Conservation (phyloP, 2,888 invertebrate genomes). For the Watsonalla cultraria region DNA sequence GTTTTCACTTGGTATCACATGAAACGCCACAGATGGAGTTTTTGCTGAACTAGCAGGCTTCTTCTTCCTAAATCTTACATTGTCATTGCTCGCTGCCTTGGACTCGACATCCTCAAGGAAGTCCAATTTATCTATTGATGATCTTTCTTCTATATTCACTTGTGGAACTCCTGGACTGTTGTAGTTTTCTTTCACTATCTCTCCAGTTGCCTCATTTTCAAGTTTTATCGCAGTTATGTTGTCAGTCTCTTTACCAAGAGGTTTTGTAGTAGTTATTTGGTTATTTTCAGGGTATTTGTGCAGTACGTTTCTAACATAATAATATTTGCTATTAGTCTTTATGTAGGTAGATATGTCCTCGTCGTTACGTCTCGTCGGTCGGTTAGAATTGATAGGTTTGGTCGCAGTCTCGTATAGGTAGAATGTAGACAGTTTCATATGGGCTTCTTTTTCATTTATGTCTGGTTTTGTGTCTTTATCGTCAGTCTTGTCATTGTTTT, state of each 20-base stretch:
- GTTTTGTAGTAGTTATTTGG: slow-evolving; percentile 13
- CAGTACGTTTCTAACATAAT: slow-evolving; percentile 63
- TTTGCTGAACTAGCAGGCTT: slow-evolving; percentile 49
- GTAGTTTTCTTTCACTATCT: slow-evolving; percentile 33
- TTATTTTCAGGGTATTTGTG: slow-evolving; percentile 53
- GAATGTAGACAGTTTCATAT: slow-evolving; percentile 62
- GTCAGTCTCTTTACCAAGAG: slow-evolving; percentile 20
- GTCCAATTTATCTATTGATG: slow-evolving; percentile 46
- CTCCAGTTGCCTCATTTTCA: slow-evolving; percentile 10
- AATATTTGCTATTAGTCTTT: slow-evolving; percentile 54
- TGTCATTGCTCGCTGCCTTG: slow-evolving; percentile 28
- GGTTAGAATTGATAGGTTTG: slow-evolving; percentile 54
- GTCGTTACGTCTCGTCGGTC: slow-evolving; percentile 65
- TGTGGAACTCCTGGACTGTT: slow-evolving; percentile 35
- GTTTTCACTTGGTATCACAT: slow-evolving; percentile 73
- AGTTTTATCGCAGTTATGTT: slow-evolving; percentile 7
- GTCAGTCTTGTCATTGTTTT: slow-evolving; percentile 15
- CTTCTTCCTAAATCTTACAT: slow-evolving; percentile 29
- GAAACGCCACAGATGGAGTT: slow-evolving; percentile 66
- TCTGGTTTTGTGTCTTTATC: slow-evolving; percentile 13
- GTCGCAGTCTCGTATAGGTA: slow-evolving; percentile 63
- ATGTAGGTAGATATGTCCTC: slow-evolving; percentile 34
- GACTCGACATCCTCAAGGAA: slow-evolving; percentile 41
- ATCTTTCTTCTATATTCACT: slow-evolving; percentile 50
- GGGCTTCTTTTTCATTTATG: slow-evolving; percentile 19